phyloP scores from a whole-genome alignment of 1,140 invertebrate genomes.

The Drosophila cardini region DNA sequence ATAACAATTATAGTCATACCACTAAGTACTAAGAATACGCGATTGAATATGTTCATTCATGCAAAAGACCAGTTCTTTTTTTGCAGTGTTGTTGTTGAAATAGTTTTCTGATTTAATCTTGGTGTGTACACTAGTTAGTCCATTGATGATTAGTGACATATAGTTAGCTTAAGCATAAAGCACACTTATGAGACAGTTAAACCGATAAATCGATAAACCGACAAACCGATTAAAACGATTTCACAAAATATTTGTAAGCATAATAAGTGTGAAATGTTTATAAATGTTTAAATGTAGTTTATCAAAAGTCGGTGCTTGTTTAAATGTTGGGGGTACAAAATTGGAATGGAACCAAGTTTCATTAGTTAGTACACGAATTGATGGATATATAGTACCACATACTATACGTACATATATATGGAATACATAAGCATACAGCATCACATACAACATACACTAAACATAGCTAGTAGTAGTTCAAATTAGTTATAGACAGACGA shows the following conservation, averaged over 20 bases:
- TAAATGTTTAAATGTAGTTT: conserved; percentile 18
- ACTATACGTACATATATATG: background rate
- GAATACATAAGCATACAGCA: background rate
- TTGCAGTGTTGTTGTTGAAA: background rate
- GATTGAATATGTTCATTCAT: conserved; percentile 4
- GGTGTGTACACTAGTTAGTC: conserved; percentile 41
- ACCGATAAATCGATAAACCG: too few relatives aligned
- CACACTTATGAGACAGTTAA: background rate
- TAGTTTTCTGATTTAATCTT: conserved; percentile 7
- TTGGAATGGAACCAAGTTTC: conserved; percentile 50
- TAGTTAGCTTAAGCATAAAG: conserved; percentile 23
- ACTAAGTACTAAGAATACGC: conserved; percentile 4
- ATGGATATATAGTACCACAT: conserved; percentile 14
- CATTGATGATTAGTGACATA: conserved; percentile 28
- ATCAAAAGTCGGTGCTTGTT: background rate
- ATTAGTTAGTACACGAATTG: conserved; percentile 36
- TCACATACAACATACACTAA: conserved; percentile 9
- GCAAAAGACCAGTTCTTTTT: background rate
- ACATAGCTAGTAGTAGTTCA: conserved; percentile 35
- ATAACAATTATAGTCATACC: conserved; percentile 44
- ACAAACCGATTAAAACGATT: background rate
- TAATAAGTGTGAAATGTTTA: conserved; percentile 11
- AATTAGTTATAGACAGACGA: conserved; percentile 29
- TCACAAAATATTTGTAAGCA: conserved; percentile 2
- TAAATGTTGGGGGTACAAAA: conserved; percentile 7